Evolutionary conservation across 2,888 invertebrate genomes (phyloP), one percentile per base, ranked within the genome.

Genomic region (Pseudeuparius sepicola): DNA sequence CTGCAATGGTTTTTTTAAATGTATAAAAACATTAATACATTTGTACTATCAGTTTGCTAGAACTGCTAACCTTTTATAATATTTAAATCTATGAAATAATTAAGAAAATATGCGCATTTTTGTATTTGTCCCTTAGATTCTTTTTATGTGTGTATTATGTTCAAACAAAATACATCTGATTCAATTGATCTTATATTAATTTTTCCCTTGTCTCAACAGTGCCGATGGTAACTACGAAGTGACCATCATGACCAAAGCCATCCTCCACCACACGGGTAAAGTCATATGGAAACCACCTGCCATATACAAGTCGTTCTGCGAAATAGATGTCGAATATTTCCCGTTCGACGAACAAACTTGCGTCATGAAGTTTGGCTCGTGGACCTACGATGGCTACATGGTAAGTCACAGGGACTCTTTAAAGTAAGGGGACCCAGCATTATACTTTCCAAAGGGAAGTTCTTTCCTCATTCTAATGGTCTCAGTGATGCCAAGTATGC

Each of bases 211-310:
- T 16, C 23, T 20, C 49, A 53, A 40, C 71, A 94, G 94, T 65
- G 94, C 94, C 50, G 94, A 96, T 61, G 94, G 94, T 45, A 93
- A 93, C 70, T 96, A 94, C 68, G 92, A 92, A 67, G 90, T 94
- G 60, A 94, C 93, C 53, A 87, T 94, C 63, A 89, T 93, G 88
- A 96, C 94, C 48, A 96, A 94, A 68, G 94, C 93, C 46, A 89
- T 90, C 53, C 75, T 94, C 36, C 85, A 90, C 60, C 84, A 87
- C 63, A 85, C 86, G 48, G 94, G 94, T 14, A 86, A 83, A 63
- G 92, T 96, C 45, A 77, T 84, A 31, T 94, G 94, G 94, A 94
- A 94, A 62, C 96, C 96, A 23, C 97, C 97, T 11, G 96, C 94
- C 57, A 94, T 97, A 65, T 96, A 94, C 73, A 96, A 96, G 70